Evolutionary conservation across 2,113 vertebrate species (phyloP), one percentile per base, ranked within the genome.

Genomic region (Gymnogyps californianus): DNA sequence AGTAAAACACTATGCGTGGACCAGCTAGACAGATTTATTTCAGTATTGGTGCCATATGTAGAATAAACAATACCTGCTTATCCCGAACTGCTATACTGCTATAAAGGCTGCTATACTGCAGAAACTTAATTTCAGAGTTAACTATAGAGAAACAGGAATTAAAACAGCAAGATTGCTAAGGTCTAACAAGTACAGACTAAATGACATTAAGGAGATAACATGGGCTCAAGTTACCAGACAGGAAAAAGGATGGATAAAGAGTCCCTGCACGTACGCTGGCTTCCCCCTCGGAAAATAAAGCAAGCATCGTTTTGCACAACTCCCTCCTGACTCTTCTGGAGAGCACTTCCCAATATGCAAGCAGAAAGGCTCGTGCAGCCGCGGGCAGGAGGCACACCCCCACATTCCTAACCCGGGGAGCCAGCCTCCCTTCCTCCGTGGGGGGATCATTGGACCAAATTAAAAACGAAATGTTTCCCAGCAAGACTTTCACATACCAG

Each of bases 261-360:
- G 59, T 31, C 28, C 55, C 42, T 64, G 83, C 26, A 1, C 0
- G 1, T 5, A 29, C 0, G 0, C 55, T 72, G 72, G 46, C 76
- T 76, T 67, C 61, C 25, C 31, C 28, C 25, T 62, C 0, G 10
- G 86, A 69, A 84, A 91, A 72, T 2, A 32, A 47, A 58, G 62
- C 40, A 8, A 62, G 67, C 34, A 13, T 16, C 6, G 1, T 21
- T 83, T 34, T 26, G 36, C 57, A 34, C 22, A 74, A 14, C 42
- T 92, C 58, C 80, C 75, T 80, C 58, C 87, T 62, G 82, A 5
- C 58, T 34, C 28, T 49, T 16, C 64, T n/a, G 83, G 34, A 57
- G 55, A 19, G 25, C 0, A 0, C 57, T 75, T 46, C 78, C 69
- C 66, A 28, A 0, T 3, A 5, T 1, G 0, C 7, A 7, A n/a